A percentile compares a stretch with the other conserved stretches of the same genome.
Evolutionary conservation across 2,888 invertebrate species (phyloP).

Genomic region (Sialis fuliginosa): DNA sequence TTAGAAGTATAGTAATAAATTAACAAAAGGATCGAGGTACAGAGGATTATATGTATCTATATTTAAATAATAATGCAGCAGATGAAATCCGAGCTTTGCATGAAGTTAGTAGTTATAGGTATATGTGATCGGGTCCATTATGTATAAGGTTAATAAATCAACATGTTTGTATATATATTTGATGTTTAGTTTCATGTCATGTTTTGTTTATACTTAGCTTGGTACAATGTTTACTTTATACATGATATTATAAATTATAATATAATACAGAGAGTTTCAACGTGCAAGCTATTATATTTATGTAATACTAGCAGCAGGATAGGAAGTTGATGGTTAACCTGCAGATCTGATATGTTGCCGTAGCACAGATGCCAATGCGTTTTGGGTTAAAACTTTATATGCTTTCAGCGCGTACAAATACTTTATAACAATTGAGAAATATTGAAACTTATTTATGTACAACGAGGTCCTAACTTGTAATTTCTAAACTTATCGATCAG

Average conservation of each 20-base stretch:
- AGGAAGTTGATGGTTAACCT: not conserved
- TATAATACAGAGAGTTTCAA: conserved; percentile 5
- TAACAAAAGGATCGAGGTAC: too few relatives aligned
- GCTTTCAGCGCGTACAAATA: conserved; percentile 2
- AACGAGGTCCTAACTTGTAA: not conserved
- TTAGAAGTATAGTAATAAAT: too few relatives aligned
- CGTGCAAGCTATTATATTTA: conserved; percentile 5
- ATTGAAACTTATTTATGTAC: not conserved
- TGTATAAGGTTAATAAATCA: conserved; percentile 6
- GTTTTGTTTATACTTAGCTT: conserved; percentile 4
- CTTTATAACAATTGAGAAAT: not conserved
- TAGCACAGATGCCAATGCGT: conserved; percentile 5
- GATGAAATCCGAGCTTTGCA: too few relatives aligned
- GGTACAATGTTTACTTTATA: conserved; percentile 5
- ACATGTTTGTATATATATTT: conserved; percentile 8
- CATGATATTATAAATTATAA: conserved; percentile 3
- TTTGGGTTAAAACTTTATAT: not conserved
- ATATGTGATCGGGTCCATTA: conserved; percentile 6
- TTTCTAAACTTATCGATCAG: too few relatives aligned
- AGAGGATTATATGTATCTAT: too few relatives aligned
- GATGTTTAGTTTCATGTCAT: not conserved
- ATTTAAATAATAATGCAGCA: too few relatives aligned
- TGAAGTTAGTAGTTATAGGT: not conserved
- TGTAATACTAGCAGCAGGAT: conserved; percentile 1
- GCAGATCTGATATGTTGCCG: conserved; percentile 5